phyloP scores from a whole-genome alignment of 1,140 invertebrate species.

The Trachelipus rathkii region DNA sequence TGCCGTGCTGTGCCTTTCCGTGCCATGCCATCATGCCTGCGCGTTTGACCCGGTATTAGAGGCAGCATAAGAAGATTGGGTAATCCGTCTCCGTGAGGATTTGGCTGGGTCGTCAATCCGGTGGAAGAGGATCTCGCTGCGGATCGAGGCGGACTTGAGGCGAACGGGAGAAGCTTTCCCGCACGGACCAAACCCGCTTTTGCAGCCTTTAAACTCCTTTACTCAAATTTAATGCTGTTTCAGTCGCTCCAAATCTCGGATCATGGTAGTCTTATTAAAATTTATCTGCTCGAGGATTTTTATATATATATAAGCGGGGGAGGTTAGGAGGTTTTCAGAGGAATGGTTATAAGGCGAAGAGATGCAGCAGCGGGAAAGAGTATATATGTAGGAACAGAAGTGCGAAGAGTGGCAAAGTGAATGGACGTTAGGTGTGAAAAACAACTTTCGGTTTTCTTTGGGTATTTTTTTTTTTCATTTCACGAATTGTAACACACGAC shows the following conservation, averaged over 20 bases:
- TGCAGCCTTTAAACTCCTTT: slow-evolving; percentile 43
- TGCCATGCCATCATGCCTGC: not conserved
- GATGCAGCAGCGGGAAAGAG: slow-evolving; percentile 27
- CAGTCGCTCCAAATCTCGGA: slow-evolving; percentile 45
- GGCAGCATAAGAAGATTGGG: slow-evolving; percentile 43
- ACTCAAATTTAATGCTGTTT: slow-evolving; percentile 46
- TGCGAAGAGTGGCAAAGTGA: slow-evolving; percentile 26
- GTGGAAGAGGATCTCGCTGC: slow-evolving; percentile 37
- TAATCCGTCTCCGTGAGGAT: slow-evolving; percentile 43
- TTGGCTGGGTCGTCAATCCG: slow-evolving; percentile 41
- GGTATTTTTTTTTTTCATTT: too few species aligned
- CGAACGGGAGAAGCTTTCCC: slow-evolving; percentile 37
- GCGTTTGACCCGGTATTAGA: slow-evolving; percentile 33
- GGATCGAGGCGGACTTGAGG: slow-evolving; percentile 39
- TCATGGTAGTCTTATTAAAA: slow-evolving; percentile 46
- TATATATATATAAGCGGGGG: slow-evolving; percentile 7
- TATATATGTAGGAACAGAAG: slow-evolving; percentile 32
- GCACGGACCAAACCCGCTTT: slow-evolving; percentile 38
- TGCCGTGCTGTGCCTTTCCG: not conserved
- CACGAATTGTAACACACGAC: too few species aligned
- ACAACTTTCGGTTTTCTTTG: too few species aligned
- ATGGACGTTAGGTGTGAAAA: not conserved
- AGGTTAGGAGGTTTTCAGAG: slow-evolving; percentile 23
- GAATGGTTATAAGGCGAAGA: slow-evolving; percentile 26
- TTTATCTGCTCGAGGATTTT: slow-evolving; percentile 46